A percentile compares a stretch with the other conserved stretches of the same genome.
Evolutionary conservation across 2,797 vertebrate genomes (phyloP).

Genomic region (Epinephelus coioides): DNA sequence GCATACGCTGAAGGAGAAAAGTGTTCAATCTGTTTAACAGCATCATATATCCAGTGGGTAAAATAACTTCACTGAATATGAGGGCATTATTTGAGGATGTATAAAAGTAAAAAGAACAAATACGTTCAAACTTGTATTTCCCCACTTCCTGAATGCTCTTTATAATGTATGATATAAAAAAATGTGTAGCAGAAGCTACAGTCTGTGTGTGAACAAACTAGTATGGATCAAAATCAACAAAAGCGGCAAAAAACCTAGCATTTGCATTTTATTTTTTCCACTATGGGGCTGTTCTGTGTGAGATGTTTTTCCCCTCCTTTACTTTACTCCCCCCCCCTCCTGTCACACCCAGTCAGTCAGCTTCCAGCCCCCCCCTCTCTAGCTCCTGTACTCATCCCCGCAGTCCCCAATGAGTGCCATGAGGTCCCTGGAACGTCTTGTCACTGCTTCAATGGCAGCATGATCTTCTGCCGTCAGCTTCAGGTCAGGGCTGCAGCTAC

Average conservation of each 20-base stretch:
- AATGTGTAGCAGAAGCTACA: background rate
- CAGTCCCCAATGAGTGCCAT: slow-evolving; percentile 64
- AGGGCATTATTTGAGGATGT: background rate
- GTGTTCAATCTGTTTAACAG: background rate
- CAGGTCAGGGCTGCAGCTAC: slow-evolving; percentile 65
- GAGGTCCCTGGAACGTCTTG: slow-evolving; percentile 59
- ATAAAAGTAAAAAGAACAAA: background rate
- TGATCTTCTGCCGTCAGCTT: slow-evolving; percentile 59
- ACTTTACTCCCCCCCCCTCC: background rate
- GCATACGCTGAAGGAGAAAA: background rate
- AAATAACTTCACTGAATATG: background rate
- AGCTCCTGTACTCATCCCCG: slow-evolving; percentile 72
- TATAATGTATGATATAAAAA: background rate
- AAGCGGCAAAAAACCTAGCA: background rate
- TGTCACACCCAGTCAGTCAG: slow-evolving; percentile 50
- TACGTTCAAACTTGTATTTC: background rate
- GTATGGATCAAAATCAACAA: background rate
- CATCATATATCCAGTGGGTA: slow-evolving; percentile 4
- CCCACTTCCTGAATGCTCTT: background rate
- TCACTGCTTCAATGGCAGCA: slow-evolving; percentile 52
- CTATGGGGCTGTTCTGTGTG: background rate
- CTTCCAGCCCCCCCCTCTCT: slow-evolving; percentile 3
- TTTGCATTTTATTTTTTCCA: background rate
- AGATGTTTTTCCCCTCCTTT: slow-evolving; percentile 1
- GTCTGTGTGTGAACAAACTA: background rate